These are phyloP conservation scores for Diadema setosum DNA, from an alignment of 35 echinoderm and acorn worm genomes.

Conservation along the genomic window DNA sequence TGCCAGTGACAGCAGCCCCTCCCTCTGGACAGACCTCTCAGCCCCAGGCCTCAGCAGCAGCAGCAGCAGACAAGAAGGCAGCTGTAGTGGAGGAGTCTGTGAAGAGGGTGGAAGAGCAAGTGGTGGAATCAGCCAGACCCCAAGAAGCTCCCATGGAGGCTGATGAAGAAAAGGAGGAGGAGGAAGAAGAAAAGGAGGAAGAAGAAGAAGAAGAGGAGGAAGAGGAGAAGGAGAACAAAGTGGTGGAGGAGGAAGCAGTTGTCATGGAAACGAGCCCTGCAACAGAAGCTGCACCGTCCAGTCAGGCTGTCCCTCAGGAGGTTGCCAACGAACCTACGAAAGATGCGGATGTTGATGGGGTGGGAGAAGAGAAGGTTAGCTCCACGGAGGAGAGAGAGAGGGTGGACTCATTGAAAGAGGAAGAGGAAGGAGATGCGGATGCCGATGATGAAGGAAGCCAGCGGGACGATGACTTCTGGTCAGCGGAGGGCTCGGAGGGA, in stretches of 20 bases:
- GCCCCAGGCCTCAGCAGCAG: background rate
- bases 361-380: background rate
- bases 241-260: constrained; percentile 4
- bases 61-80: background rate
- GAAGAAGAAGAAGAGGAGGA: constrained; percentile 31
- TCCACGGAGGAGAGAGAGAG: background rate
- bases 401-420: background rate
- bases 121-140: constrained; percentile 10
- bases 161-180: background rate
- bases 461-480: constrained; percentile 6
- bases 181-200: background rate
- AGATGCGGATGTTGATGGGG: background rate
- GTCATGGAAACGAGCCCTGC: background rate
- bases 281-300: too few relatives aligned
- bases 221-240: constrained; percentile 10
- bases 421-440: constrained; percentile 10
- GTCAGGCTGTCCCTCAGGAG: too few relatives aligned
- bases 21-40: background rate
- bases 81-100: background rate
- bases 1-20: background rate
- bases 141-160: background rate
- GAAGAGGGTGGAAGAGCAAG: constrained; percentile 8
- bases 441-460: background rate
- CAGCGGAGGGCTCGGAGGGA: background rate
- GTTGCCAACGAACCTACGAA: background rate